phyloP scores from a whole-genome alignment of 2,113 vertebrate genomes.

The Orthochromis indermauri region DNA sequence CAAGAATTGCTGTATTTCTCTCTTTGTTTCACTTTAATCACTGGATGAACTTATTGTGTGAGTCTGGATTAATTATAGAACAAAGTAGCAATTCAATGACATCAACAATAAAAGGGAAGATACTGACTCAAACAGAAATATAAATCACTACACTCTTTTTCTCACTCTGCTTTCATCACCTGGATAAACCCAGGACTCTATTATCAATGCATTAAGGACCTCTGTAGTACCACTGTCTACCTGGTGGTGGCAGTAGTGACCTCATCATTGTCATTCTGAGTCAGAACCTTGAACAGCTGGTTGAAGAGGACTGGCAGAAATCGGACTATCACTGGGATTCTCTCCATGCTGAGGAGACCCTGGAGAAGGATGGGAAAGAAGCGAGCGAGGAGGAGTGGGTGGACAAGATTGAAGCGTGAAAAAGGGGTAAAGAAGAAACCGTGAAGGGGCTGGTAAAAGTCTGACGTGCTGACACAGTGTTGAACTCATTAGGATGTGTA shows the following conservation, averaged over 20 bases:
- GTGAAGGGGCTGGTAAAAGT: background rate
- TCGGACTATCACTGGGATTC: constrained; percentile 87
- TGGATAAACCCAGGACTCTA: background rate
- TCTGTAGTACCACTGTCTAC: constrained; percentile 60
- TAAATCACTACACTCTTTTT: background rate
- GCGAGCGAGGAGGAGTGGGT: background rate
- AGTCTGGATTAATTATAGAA: background rate
- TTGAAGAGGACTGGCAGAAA: constrained; percentile 96
- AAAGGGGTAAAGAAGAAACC: background rate
- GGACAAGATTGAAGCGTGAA: background rate
- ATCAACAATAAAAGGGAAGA: background rate
- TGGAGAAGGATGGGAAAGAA: constrained; percentile 39
- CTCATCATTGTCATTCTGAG: constrained; percentile 85
- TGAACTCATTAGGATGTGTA: background rate
- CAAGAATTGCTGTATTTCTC: background rate
- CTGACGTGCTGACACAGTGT: background rate
- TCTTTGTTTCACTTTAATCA: background rate
- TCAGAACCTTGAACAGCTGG: constrained; percentile 91
- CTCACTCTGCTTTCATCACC: background rate
- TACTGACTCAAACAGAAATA: background rate
- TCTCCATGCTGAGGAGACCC: constrained; percentile 92
- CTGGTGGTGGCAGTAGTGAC: constrained; percentile 84
- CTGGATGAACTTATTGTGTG: background rate
- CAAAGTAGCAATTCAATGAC: background rate
- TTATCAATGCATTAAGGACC: background rate